Evolutionary conservation across 2,888 invertebrate genomes (phyloP).

Genomic region (Mesoligia furuncula): DNA sequence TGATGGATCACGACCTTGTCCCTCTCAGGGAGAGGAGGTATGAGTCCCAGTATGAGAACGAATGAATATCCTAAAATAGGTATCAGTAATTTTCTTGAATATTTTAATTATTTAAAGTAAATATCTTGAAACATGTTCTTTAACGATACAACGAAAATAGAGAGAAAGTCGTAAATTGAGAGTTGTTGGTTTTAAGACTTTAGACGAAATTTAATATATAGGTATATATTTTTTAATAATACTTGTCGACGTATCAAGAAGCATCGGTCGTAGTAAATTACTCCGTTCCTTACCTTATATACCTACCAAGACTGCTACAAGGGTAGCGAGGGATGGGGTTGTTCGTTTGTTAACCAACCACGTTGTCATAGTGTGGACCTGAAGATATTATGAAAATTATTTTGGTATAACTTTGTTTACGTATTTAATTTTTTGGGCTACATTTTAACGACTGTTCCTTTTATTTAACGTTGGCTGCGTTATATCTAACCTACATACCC

Average conservation of each 20-base stretch:
- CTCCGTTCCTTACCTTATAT: constrained; percentile 85
- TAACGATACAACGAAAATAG: neutral
- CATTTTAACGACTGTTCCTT: neutral
- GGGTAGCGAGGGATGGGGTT: constrained; percentile 82
- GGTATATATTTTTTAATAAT: neutral
- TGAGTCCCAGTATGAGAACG: neutral
- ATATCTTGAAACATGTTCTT: neutral
- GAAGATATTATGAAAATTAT: neutral
- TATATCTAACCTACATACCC: neutral
- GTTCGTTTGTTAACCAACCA: constrained; percentile 83
- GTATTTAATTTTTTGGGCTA: neutral
- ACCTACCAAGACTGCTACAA: constrained; percentile 78
- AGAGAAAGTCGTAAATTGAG: neutral
- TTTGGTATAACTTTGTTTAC: no score
- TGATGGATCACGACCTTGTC: neutral
- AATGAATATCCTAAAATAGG: neutral
- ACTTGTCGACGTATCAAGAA: constrained; percentile 70
- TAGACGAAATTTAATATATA: neutral
- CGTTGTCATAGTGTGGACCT: constrained; percentile 69
- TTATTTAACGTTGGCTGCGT: neutral
- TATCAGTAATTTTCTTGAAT: neutral
- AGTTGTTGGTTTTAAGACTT: neutral
- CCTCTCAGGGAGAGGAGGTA: neutral
- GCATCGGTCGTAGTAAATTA: constrained; percentile 78
- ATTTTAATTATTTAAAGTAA: neutral